These are phyloP conservation scores for Latrodectus geometricus DNA, from an alignment of 1,140 invertebrate genomes.

Conservation along the genomic window DNA sequence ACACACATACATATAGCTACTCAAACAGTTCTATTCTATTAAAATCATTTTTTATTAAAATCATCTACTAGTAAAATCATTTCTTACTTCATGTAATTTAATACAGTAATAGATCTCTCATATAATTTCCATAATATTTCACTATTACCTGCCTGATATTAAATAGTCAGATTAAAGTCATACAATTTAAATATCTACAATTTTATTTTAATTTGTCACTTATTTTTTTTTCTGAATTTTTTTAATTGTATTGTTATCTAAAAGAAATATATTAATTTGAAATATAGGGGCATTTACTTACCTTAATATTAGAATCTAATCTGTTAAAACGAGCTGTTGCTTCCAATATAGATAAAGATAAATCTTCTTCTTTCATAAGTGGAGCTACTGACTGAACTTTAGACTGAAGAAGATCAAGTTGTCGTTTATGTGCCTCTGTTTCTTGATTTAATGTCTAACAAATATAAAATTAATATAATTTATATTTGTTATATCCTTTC, in stretches of 20 bases:
- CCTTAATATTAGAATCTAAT: constrained; percentile 67
- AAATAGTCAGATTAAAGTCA: not conserved
- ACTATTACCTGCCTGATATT: too few relatives aligned
- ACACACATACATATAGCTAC: too few relatives aligned
- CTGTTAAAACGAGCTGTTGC: constrained; percentile 81
- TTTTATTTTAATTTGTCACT: not conserved
- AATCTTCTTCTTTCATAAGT: constrained; percentile 72
- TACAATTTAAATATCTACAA: not conserved
- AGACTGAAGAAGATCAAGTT: constrained; percentile 89
- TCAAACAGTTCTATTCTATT: too few relatives aligned
- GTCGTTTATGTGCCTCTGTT: constrained; percentile 87
- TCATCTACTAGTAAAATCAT: too few relatives aligned
- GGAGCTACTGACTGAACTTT: constrained; percentile 80
- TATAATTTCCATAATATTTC: too few relatives aligned
- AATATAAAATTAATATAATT: not conserved
- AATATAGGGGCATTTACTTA: constrained; percentile 50
- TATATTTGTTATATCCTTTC: too few relatives aligned
- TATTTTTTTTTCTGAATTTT: too few relatives aligned
- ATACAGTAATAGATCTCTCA: too few relatives aligned
- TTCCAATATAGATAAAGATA: constrained; percentile 74
- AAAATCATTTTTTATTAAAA: too few relatives aligned
- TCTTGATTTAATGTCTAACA: constrained; percentile 84
- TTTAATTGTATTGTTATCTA: too few relatives aligned
- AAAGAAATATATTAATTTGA: not conserved
- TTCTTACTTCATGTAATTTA: too few relatives aligned